These are phyloP conservation scores for Plectropomus leopardus DNA, from an alignment of 2,113 vertebrate species.

Conservation along the genomic window DNA sequence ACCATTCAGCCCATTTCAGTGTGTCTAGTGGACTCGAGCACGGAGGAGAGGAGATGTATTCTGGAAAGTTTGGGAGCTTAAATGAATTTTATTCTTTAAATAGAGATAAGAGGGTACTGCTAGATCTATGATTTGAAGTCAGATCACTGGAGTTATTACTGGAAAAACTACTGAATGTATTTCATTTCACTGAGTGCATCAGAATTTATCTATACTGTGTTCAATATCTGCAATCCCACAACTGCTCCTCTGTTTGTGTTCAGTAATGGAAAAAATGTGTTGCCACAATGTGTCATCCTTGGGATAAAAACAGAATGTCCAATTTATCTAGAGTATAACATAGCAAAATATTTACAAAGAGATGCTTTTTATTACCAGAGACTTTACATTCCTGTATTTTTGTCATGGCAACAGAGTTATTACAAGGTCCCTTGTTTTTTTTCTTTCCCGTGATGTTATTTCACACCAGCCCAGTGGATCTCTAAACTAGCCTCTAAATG, in stretches of 20 bases:
- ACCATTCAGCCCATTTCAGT: slow-evolving; percentile 52
- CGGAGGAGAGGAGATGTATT: slow-evolving; percentile 4
- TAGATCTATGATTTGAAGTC: slow-evolving; percentile 25
- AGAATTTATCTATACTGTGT: slow-evolving; percentile 48
- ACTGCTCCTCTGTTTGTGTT: slow-evolving; percentile 55
- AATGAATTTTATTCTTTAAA: slow-evolving; percentile 39
- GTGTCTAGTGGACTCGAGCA: slow-evolving; percentile 29
- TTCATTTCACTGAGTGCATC: slow-evolving; percentile 64
- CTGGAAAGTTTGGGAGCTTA: slow-evolving; percentile 16
- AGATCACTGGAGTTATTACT: slow-evolving; percentile 27
- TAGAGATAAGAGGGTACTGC: slow-evolving; percentile 1
- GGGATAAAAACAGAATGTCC: slow-evolving; percentile 49
- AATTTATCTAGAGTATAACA: slow-evolving; percentile 49
- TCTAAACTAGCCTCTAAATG: slow-evolving; percentile 39
- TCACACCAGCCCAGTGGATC: slow-evolving; percentile 56
- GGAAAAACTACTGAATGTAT: slow-evolving; percentile 68
- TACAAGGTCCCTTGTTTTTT: slow-evolving; percentile 13
- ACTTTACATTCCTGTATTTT: slow-evolving; percentile 48
- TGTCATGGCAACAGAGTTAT: slow-evolving; percentile 40
- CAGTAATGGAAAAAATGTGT: slow-evolving; percentile 42
- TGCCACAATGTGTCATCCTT: slow-evolving; percentile 36
- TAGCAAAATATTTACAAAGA: slow-evolving; percentile 48
- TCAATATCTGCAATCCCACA: slow-evolving; percentile 49
- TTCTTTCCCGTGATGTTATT: slow-evolving; percentile 6
- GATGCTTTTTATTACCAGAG: slow-evolving; percentile 48